Evolutionary conservation across 2,113 vertebrate genomes (phyloP).

Genomic region (Limanda limanda): DNA sequence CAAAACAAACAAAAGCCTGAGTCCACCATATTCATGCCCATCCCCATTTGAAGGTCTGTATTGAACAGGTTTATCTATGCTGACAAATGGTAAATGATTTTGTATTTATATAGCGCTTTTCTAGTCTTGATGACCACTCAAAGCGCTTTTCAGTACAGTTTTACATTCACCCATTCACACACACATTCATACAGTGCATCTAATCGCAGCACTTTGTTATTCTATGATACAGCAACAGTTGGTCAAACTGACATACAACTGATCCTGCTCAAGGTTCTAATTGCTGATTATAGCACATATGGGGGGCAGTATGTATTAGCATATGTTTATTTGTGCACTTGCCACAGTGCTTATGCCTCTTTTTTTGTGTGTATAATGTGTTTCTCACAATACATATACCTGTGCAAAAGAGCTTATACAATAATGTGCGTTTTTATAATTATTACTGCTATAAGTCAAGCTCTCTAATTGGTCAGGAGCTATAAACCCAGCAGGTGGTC

Average conservation of each 20-base stretch:
- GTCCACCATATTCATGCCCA: too few relatives aligned
- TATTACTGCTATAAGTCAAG: constrained; percentile 74
- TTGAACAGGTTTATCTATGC: neutral
- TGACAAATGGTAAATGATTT: too few relatives aligned
- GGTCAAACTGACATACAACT: constrained; percentile 25
- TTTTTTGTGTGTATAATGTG: constrained; percentile 11
- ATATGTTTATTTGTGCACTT: neutral
- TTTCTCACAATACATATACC: constrained; percentile 11
- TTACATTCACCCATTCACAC: too few relatives aligned
- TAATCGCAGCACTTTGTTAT: too few relatives aligned
- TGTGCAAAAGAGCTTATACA: constrained; percentile 10
- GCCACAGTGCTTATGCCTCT: constrained; percentile 8
- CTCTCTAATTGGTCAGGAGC: constrained; percentile 74
- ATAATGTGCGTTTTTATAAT: constrained; percentile 34
- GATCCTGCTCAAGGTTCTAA: constrained; percentile 43
- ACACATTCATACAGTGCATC: too few relatives aligned
- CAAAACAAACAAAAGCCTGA: too few relatives aligned
- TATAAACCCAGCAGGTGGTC: constrained; percentile 66
- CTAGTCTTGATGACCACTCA: too few relatives aligned
- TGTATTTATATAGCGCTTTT: too few relatives aligned
- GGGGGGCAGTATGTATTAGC: constrained; percentile 19
- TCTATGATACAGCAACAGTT: constrained; percentile 45
- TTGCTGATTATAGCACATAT: constrained; percentile 51
- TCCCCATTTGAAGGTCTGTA: neutral
- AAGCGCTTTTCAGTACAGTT: too few relatives aligned